Evolutionary conservation across 1,140 invertebrate genomes (phyloP).

Genomic region (Drosophila malerkotliana): DNA sequence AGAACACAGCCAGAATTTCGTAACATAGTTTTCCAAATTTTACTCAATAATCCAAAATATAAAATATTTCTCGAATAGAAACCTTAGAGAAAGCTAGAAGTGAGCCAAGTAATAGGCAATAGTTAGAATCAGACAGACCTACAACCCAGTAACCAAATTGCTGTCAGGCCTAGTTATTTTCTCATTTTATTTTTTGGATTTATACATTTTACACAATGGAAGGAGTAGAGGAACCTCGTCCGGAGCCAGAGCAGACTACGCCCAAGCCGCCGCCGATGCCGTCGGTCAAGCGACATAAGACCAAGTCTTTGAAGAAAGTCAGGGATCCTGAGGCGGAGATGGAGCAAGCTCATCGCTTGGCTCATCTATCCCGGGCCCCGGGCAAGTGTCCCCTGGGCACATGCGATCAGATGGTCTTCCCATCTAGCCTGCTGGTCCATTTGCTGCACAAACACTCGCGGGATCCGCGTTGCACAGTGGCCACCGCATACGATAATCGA

Average conservation of each 20-base stretch:
- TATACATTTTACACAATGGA: neutral
- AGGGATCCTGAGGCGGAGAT: neutral
- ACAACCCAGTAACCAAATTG: neutral
- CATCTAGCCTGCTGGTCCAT: constrained; percentile 35
- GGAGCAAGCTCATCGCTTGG: neutral
- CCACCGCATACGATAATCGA: constrained; percentile 21
- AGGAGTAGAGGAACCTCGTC: neutral
- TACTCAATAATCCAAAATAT: neutral
- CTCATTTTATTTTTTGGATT: neutral
- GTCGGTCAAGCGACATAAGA: neutral
- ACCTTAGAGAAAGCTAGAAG: too few relatives aligned
- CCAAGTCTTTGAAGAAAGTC: neutral
- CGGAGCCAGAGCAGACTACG: neutral
- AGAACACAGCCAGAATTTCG: neutral
- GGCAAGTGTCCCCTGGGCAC: constrained; percentile 35
- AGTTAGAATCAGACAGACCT: neutral
- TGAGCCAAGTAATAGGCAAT: neutral
- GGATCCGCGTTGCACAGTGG: neutral
- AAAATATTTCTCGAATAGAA: neutral
- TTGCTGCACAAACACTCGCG: constrained; percentile 27
- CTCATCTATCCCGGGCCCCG: constrained; percentile 5
- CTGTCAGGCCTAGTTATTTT: neutral
- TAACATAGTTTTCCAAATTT: neutral
- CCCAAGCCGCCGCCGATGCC: neutral
- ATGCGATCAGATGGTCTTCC: constrained; percentile 38